phyloP scores from a whole-genome alignment of 2,888 invertebrate genomes.

The Hypselothyrea guttata region DNA sequence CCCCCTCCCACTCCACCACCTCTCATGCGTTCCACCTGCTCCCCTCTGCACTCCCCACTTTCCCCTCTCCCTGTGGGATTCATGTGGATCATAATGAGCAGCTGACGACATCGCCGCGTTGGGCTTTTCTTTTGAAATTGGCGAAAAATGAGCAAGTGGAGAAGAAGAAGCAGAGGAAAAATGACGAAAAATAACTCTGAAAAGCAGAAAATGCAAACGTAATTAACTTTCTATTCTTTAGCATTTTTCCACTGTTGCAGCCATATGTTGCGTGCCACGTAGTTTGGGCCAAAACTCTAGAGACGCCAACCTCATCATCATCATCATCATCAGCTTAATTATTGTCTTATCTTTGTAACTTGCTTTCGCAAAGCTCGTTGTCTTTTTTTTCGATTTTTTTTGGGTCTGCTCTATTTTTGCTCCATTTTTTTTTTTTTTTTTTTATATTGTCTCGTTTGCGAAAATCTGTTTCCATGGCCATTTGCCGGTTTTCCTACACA shows the following conservation, averaged over 20 bases:
- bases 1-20: too few species aligned
- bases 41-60: too few species aligned
- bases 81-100: slow-evolving; percentile 20
- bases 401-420: slow-evolving; percentile 37
- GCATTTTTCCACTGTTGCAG: slow-evolving; percentile 33
- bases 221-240: slow-evolving; percentile 75
- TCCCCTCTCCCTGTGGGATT: too few species aligned
- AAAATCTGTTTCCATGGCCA: slow-evolving; percentile 62
- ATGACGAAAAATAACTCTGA: slow-evolving; percentile 42
- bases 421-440: slow-evolving; percentile 21
- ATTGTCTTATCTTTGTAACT: slow-evolving; percentile 33
- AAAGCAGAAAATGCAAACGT: slow-evolving; percentile 50
- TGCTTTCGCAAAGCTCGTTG: slow-evolving; percentile 56
- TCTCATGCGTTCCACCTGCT: slow-evolving; percentile 27
- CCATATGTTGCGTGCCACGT: slow-evolving; percentile 46
- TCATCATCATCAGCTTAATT: slow-evolving; percentile 29
- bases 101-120: slow-evolving; percentile 51
- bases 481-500: slow-evolving; percentile 71
- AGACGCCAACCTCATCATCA: slow-evolving; percentile 26
- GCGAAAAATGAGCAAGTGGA: too few species aligned
- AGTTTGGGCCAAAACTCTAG: slow-evolving; percentile 23
- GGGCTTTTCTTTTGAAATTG: slow-evolving; percentile 58
- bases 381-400: slow-evolving; percentile 21
- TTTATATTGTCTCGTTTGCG: slow-evolving; percentile 49
- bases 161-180: not conserved